Base-by-base conservation (phyloP, 2,113 vertebrate species). In the Rhinopomastus cyanomelas region DNA sequence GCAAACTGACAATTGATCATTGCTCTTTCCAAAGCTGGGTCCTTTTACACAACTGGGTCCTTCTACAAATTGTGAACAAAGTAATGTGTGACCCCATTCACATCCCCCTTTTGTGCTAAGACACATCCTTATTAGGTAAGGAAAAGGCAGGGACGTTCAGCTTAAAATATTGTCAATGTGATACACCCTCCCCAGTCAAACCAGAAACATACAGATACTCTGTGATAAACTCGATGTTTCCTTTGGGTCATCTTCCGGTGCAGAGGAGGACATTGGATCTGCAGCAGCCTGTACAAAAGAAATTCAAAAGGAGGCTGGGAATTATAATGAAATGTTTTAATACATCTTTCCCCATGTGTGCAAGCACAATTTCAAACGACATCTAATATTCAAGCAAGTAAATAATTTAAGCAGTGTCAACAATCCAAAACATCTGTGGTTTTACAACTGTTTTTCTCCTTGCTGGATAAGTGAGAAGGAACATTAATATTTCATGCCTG, bases 121-220 rank as follows among this genome's bases (percentile, higher is more conserved):
- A n/a, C 32, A 46, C 49, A 36, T 37, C 55, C 46, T 55, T 69
- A 37, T 17, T 57, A 87, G 52, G 56, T 8, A 81, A 60, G 42
- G 42, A 85, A 84, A 87, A 77, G 27, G 22, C n/a, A 57, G 3
- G 6, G 52, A 79, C 2, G 5, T 81, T 81, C 30, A 53, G 46
- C 16, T 87, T 34, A 74, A 62, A 19, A 48, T 8, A 53, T 69
- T 81, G 73, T 15, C 32, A 61, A 10, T 1, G 1, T 14, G 36
- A 78, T 3, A 81, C 16, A 81, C 93, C 90, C 87, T 88, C 80
- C 91, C 94, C 88, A 91, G 72, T 53, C 78, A 85, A 91, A 91
- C 64, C 78, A 89, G 71, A 77, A 83, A 97, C 97, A 86, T 96
- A 98, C 98, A 97, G 90, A 98, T 95, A 96, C 94, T 96, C 91